Percentiles rank a stretch among this genome's conserved stretches.
These are phyloP conservation scores for Scophthalmus maximus DNA, from an alignment of 2,113 vertebrate genomes.

Conservation along the genomic window DNA sequence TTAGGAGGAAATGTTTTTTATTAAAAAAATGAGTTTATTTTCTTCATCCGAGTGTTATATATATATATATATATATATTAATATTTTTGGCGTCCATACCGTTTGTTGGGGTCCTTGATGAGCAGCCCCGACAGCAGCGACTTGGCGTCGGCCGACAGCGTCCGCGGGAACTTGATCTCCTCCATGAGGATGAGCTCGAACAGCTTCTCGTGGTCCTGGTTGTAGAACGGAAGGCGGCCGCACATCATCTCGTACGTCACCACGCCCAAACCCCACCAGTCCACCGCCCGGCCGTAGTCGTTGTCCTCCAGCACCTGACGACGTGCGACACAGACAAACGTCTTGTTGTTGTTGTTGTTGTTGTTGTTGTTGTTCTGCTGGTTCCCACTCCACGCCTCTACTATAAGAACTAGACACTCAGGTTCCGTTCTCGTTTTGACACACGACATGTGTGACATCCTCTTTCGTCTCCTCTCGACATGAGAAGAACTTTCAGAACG, in stretches of 20 bases:
- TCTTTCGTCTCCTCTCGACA: too few relatives aligned
- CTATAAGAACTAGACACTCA: too few relatives aligned
- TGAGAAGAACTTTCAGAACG: too few relatives aligned
- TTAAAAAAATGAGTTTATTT: too few relatives aligned
- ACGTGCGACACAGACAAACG: fast-evolving
- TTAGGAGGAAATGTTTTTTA: too few relatives aligned
- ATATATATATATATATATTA: too few relatives aligned
- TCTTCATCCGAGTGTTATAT: too few relatives aligned
- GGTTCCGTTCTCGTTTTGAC: too few relatives aligned
- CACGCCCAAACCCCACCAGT: conserved; percentile 85
- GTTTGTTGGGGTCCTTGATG: conserved; percentile 85
- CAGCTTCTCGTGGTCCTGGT: conserved; percentile 86
- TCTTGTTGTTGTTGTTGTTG: too few relatives aligned
- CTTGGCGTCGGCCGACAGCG: conserved; percentile 83
- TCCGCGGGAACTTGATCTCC: conserved; percentile 85
- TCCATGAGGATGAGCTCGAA: conserved; percentile 86
- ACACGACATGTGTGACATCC: too few relatives aligned
- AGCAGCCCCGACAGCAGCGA: conserved; percentile 84
- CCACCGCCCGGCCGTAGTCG: conserved; percentile 83
- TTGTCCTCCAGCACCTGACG: conserved; percentile 84
- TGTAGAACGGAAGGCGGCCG: conserved; percentile 84
- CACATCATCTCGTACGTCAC: conserved; percentile 87
- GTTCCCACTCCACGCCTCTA: too few relatives aligned
- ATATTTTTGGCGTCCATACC: conserved; percentile 48
- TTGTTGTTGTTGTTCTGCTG: too few relatives aligned